These are phyloP conservation scores for Dipus sagitta DNA, from an alignment of 2,797 vertebrate genomes.

Conservation along the genomic window DNA sequence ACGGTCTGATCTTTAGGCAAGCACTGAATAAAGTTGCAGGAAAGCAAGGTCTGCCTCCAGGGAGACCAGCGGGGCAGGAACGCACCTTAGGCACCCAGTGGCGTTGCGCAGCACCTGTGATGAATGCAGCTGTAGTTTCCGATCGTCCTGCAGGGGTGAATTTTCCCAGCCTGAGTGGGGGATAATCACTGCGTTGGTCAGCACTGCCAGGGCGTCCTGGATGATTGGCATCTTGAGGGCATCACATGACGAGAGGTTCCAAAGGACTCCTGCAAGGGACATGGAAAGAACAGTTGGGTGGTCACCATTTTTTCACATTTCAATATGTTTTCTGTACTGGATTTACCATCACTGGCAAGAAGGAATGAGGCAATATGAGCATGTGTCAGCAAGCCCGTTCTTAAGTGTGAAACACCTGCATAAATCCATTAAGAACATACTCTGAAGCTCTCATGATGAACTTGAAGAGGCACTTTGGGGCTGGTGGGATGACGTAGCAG, in stretches of 20 bases:
- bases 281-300: neutral
- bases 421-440: neutral
- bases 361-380: neutral
- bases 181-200: conserved; percentile 99
- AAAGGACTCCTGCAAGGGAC: conserved; percentile 93
- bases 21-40: rapidly evolving
- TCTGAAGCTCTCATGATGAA: neutral
- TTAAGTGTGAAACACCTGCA: neutral
- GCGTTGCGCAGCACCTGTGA: conserved; percentile 99
- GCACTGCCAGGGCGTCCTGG: conserved; percentile 97
- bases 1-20: neutral
- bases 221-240: conserved; percentile 99
- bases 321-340: neutral
- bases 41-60: rapidly evolving
- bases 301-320: neutral
- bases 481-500: too few relatives aligned
- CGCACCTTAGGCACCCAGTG: conserved; percentile 94
- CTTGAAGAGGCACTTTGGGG: too few relatives aligned
- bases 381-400: rapidly evolving
- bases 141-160: conserved; percentile 96
- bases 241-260: conserved; percentile 99
- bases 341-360: neutral
- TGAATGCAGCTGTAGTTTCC: conserved; percentile 97
- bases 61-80: too few relatives aligned
- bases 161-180: conserved; percentile 98